Evolutionary conservation across 2,113 vertebrate species (phyloP), one percentile per base, ranked within the genome.

Genomic region (Pterocles burchelli): DNA sequence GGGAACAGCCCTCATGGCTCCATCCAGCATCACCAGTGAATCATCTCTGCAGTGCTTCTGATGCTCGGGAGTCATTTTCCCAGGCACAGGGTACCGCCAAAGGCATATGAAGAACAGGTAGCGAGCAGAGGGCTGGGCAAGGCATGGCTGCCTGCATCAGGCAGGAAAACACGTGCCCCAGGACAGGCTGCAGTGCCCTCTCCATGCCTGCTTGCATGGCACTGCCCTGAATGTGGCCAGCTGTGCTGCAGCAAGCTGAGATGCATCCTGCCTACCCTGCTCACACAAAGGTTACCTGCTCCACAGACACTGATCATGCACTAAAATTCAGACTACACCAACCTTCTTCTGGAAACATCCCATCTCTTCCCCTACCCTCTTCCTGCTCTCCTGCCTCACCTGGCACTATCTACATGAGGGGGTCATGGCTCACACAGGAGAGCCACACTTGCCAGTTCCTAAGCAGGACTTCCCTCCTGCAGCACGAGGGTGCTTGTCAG

Each of bases 141-240:
- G 62, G 11, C 33, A 49, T 3, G 2, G 5, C 48, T 51, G 48
- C 19, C 28, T 4, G 11, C 2, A 3, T 28, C 14, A 80, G 61
- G 38, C 28, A 62, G 48, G 43, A 82, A 83, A 8, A 20, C 0
- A 0, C 34, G 25, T 36, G 10, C 22, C 7, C 7, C 0, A 2
- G n/a, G 31, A 82, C 19, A 51, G 43, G 19, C n/a, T 88, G n/a
- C 46, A 74, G 28, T 54, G 46, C 19, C 13, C 5, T 66, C n/a
- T 48, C 36, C 41, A 3, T 36, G 36, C n/a, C 68, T 57, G 20
- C 24, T 52, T 55, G 13, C 20, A 7, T 18, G 34, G 34, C 10
- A 5, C n/a, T 76, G 33, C 55, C 20, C 63, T 33, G 22, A 14
- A 62, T 48, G 49, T 41, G 61, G 14, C 8, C 13, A 29, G 45